Percentiles rank a stretch among this genome's conserved stretches.
Evolutionary conservation across 2,113 vertebrate genomes (phyloP).

Genomic region (Dasypus novemcinctus): DNA sequence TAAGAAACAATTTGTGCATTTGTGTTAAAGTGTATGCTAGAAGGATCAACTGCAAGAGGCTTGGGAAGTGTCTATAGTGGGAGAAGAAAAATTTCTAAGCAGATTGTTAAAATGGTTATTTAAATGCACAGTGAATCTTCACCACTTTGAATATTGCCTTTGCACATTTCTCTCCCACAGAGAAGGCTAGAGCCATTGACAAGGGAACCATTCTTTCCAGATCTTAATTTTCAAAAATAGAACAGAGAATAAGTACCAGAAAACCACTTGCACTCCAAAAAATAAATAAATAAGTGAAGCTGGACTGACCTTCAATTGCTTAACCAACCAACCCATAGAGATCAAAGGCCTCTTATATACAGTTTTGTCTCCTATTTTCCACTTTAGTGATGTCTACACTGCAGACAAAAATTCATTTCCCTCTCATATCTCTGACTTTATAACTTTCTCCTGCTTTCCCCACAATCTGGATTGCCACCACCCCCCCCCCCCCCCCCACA

Average conservation of each 20-base stretch:
- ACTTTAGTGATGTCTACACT: background rate
- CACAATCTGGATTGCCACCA: background rate
- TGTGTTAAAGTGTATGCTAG: background rate
- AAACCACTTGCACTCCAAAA: background rate
- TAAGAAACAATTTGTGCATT: background rate
- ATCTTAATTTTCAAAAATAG: conserved; percentile 33
- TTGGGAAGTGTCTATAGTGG: background rate
- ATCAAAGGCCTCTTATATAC: background rate
- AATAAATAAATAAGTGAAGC: background rate
- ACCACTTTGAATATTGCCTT: conserved; percentile 27
- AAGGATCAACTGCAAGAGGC: background rate
- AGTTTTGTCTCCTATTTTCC: background rate
- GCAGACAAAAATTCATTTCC: background rate
- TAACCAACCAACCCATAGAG: background rate
- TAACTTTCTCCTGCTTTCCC: background rate
- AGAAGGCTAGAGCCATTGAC: background rate
- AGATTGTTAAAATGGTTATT: conserved; percentile 47
- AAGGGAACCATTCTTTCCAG: conserved; percentile 12
- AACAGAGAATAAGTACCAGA: background rate
- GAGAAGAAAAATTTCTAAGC: conserved; percentile 35
- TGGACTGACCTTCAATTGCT: background rate
- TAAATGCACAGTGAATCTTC: conserved; percentile 51
- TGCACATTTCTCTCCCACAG: background rate
- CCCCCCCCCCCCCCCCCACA: background rate
- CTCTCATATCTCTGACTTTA: background rate